These are phyloP conservation scores for Marasmarcha lunaedactyla DNA, from an alignment of 2,888 invertebrate genomes.

Conservation along the genomic window DNA sequence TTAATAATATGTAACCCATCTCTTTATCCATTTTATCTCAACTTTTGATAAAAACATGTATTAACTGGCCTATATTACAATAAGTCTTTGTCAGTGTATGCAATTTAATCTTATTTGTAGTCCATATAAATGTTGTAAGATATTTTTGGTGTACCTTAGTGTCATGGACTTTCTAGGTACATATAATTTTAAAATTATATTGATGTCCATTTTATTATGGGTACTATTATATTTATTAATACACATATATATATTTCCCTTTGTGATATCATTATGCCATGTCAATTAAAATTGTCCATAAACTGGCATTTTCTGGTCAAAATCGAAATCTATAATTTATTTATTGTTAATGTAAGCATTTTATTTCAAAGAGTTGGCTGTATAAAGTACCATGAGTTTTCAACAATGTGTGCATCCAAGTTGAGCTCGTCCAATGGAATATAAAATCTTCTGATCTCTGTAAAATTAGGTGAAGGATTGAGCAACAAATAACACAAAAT, in stretches of 20 bases:
- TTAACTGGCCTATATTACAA: no score
- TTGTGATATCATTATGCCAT: slow-evolving; percentile 40
- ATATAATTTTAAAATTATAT: slow-evolving; percentile 45
- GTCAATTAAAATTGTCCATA: slow-evolving; percentile 65
- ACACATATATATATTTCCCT: not conserved
- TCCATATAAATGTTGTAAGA: no score
- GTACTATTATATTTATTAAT: no score
- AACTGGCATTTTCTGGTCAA: slow-evolving; percentile 61
- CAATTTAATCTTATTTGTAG: no score
- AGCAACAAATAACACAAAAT: not conserved
- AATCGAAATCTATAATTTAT: slow-evolving; percentile 34
- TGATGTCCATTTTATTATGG: slow-evolving; percentile 33
- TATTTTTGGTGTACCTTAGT: no score
- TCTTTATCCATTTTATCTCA: no score
- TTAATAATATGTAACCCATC: no score
- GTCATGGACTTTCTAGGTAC: slow-evolving; percentile 42
- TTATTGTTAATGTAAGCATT: slow-evolving; percentile 55
- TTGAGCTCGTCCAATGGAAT: slow-evolving; percentile 45
- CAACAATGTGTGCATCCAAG: slow-evolving; percentile 10
- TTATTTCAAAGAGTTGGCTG: slow-evolving; percentile 43
- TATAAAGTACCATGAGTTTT: not conserved
- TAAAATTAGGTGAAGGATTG: slow-evolving; percentile 46
- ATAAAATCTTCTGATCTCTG: slow-evolving; percentile 56
- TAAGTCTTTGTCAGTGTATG: no score
- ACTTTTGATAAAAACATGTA: no score